Conservation (phyloP, 2,113 vertebrate genomes). For the Rattus rattus region DNA sequence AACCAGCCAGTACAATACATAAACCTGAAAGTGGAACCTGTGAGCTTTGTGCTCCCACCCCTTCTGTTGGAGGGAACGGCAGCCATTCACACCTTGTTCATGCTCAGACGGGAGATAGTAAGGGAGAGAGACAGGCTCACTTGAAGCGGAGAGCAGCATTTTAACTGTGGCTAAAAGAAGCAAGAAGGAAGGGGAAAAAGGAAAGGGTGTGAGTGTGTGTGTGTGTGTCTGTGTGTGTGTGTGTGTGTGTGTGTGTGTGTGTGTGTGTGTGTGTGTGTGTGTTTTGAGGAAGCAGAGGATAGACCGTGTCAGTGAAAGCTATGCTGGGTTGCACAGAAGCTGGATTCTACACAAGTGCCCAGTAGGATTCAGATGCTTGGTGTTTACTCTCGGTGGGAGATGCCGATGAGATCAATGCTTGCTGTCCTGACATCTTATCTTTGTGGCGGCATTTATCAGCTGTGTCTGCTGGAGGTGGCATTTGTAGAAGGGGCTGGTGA, state of each 20-base stretch:
- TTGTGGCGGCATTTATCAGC: slow-evolving; percentile 29
- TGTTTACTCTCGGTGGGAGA: background rate
- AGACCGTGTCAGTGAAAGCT: background rate
- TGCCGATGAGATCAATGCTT: background rate
- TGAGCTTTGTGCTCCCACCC: fast-evolving
- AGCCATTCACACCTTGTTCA: background rate
- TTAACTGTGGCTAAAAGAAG: background rate
- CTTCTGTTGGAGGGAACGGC: background rate
- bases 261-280: too few species aligned
- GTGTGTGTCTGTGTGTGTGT: too few species aligned
- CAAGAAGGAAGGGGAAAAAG: background rate
- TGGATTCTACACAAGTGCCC: background rate
- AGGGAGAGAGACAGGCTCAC: background rate
- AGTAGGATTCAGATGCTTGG: background rate
- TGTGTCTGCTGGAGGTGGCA: slow-evolving; percentile 1
- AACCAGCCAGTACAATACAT: too few species aligned
- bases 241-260: too few species aligned
- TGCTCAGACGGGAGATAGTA: background rate
- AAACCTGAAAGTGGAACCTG: background rate
- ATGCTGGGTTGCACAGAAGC: background rate
- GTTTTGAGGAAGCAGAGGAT: background rate
- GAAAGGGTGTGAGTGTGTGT: too few species aligned
- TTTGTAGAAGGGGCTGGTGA: background rate
- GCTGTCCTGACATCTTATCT: slow-evolving; percentile 33
- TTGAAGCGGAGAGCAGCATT: background rate